A percentile compares a stretch with the other conserved stretches of the same genome.
Evolutionary conservation across 2,797 vertebrate genomes (phyloP).

Genomic region (Sibirionetta formosa): DNA sequence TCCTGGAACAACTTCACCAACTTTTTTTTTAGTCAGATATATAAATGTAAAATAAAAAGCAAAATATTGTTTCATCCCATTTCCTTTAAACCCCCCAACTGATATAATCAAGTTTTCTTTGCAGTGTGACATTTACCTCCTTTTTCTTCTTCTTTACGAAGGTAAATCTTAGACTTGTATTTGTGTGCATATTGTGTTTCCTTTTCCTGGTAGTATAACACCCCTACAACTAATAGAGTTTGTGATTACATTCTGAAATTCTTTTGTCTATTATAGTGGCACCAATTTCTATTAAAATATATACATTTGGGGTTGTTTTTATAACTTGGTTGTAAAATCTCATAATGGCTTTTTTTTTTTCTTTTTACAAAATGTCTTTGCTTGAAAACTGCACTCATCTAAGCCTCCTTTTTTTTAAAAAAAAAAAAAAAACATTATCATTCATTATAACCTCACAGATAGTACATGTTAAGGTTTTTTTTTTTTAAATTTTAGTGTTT

Average conservation of each 20-base stretch:
- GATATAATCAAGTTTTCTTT: background rate
- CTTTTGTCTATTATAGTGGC: background rate
- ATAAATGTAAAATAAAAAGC: background rate
- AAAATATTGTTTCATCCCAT: background rate
- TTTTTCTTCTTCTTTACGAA: background rate
- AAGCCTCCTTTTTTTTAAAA: background rate
- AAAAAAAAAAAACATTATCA: background rate
- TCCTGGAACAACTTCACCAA: background rate
- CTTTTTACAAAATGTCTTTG: background rate
- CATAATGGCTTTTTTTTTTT: background rate
- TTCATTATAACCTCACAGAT: background rate
- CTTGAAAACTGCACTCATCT: background rate
- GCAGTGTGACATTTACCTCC: background rate
- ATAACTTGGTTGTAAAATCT: constrained; percentile 1
- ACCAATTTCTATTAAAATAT: constrained; percentile 30
- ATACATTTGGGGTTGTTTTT: background rate
- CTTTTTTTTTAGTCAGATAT: background rate
- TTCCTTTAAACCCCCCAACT: background rate
- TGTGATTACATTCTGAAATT: constrained; percentile 35
- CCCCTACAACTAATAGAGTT: background rate
- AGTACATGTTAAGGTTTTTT: background rate
- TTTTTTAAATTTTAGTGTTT: background rate
- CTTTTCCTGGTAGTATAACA: background rate
- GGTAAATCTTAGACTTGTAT: background rate
- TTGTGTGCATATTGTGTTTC: background rate